Base-by-base conservation (phyloP, 1,140 invertebrate species). In the Drosophila bocki region DNA sequence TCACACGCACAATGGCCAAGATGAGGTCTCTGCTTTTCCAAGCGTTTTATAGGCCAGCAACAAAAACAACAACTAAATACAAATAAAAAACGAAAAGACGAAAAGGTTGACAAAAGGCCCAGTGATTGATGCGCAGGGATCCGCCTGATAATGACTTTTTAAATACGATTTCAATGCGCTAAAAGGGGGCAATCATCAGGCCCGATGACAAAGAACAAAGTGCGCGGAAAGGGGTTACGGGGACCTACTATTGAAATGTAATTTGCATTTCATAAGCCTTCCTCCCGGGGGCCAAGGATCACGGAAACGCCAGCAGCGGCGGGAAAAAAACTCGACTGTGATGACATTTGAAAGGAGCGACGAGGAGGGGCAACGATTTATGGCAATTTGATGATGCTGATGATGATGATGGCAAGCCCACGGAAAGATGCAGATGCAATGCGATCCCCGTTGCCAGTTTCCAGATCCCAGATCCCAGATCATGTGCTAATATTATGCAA, bases 191-290 rank as follows among this genome's bases (percentile, higher is more conserved):
- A 87, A 83, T 80, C 83, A 63, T 60, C 68, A 11, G 45, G 57
- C 53, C 47, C 70, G 70, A 53, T 72, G 76, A 69, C 77, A 78
- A 74, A 84, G 58, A 65, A 78, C 48, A 57, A 62, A 63, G 60
- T 61, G 63, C 48, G 59, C 47, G 47, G 32, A 74, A 64, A 53
- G 51, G 77, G 74, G 78, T 60, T 47, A 48, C 39, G 50, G 79
- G 44, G 79, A 69, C 60, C 78, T 22, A 70, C 74, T 33, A 88
- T 88, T 88, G 84, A 88, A 88, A 78, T 80, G 85, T 90, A 84
- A 88, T 90, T 88, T 88, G 84, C 84, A 88, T 88, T 75, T 84
- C 60, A 88, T 88, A 87, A 80, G 84, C 76, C 82, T 57, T 60
- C 71, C 53, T 57, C 63, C 71, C 53, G 37, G 44, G 67, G 67